phyloP scores from a whole-genome alignment of 2,113 vertebrate species.

The Lichenostomus cassidix region DNA sequence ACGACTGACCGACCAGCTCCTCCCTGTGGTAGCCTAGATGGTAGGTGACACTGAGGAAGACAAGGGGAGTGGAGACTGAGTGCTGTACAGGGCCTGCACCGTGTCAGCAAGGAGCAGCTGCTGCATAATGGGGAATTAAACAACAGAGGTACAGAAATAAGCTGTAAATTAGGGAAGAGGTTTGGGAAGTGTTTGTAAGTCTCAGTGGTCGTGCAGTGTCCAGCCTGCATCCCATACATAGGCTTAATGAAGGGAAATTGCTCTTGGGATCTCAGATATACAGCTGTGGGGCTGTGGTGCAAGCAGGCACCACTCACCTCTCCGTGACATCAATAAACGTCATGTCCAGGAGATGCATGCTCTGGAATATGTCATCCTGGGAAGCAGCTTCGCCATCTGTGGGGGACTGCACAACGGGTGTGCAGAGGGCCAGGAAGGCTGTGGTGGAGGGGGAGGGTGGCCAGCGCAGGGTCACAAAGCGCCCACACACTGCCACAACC shows the following conservation, averaged over 20 bases:
- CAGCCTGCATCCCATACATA: background rate
- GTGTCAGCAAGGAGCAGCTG: background rate
- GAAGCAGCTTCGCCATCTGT: background rate
- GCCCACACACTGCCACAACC: slow-evolving; percentile 71
- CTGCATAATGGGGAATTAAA: background rate
- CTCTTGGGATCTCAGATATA: background rate
- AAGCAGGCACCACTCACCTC: slow-evolving; percentile 48
- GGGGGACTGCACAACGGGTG: slow-evolving; percentile 44
- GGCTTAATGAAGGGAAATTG: background rate
- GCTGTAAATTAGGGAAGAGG: background rate
- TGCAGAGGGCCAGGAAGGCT: slow-evolving; percentile 82
- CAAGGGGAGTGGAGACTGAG: background rate
- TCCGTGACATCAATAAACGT: slow-evolving; percentile 65
- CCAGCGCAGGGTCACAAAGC: slow-evolving; percentile 33
- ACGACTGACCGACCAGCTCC: slow-evolving; percentile 78
- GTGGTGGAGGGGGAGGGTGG: background rate
- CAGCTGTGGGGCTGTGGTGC: background rate
- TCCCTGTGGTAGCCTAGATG: slow-evolving; percentile 76
- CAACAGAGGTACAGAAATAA: background rate
- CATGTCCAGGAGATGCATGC: slow-evolving; percentile 79
- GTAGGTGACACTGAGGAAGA: slow-evolving; percentile 70
- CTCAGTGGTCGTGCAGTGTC: accelerated
- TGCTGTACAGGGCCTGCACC: background rate
- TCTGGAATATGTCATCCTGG: slow-evolving; percentile 65
- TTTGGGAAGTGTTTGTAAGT: background rate